phyloP scores from a whole-genome alignment of 1,140 invertebrate species.

The Coptotermes formosanus region DNA sequence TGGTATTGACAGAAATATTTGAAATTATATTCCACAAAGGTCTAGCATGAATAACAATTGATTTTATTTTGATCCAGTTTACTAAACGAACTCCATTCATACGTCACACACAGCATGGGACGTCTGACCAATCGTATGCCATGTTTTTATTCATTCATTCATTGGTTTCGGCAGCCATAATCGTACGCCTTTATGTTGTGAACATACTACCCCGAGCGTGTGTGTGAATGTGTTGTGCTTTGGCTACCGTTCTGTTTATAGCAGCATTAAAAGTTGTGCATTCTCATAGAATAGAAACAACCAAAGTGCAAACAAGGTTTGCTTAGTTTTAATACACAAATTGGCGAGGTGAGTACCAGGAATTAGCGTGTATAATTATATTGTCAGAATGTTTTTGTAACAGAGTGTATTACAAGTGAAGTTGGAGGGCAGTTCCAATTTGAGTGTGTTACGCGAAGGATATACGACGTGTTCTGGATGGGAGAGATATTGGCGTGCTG shows the following conservation, averaged over 20 bases:
- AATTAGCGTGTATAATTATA: neutral
- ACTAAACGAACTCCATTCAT: neutral
- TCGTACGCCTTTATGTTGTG: constrained; percentile 29
- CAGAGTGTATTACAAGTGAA: neutral
- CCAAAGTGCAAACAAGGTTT: neutral
- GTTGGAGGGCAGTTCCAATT: neutral
- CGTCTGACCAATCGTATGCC: constrained; percentile 26
- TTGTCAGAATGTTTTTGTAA: constrained; percentile 6
- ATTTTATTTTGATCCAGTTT: neutral
- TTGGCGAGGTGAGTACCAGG: neutral
- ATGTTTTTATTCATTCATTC: constrained; percentile 33
- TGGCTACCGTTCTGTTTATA: neutral
- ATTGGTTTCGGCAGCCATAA: constrained; percentile 33
- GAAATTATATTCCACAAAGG: neutral
- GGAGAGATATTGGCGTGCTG: neutral
- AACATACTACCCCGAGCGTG: constrained; percentile 18
- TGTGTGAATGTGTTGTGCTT: constrained; percentile 18
- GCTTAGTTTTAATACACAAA: neutral
- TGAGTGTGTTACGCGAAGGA: neutral
- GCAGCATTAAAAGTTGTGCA: neutral
- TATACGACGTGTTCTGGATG: neutral
- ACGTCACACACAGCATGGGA: constrained; percentile 31
- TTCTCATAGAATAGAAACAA: neutral
- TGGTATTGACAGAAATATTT: neutral
- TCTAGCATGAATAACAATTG: neutral